A percentile compares a stretch with the other conserved stretches of the same genome.
These are phyloP conservation scores for Mastigias papua DNA, from an alignment of 30 jellyfish, hydroid and myxozoan species.

Conservation along the genomic window DNA sequence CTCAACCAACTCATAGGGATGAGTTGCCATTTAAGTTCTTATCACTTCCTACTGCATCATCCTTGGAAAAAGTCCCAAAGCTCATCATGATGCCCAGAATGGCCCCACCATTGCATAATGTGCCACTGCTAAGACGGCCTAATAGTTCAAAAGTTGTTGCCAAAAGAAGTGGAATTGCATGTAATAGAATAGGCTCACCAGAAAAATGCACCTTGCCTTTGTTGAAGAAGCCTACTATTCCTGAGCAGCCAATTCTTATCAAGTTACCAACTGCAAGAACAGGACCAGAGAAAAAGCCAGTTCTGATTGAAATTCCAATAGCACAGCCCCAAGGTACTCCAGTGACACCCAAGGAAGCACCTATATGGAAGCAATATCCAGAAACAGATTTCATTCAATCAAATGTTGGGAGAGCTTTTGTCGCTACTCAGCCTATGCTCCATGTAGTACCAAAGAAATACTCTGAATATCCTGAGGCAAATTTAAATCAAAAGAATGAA, in stretches of 20 bases:
- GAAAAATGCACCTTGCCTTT: slow-evolving; percentile 1
- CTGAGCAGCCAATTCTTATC: not conserved
- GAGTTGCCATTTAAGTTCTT: slow-evolving; percentile 2
- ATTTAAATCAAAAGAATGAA: not conserved
- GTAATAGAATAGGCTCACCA: not conserved
- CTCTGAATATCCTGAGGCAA: not conserved
- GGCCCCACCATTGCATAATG: not conserved
- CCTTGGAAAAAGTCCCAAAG: not conserved
- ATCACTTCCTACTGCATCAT: not conserved
- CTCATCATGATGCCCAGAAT: not conserved
- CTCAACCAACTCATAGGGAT: not conserved
- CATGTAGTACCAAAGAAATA: not conserved
- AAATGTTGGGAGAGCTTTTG: not conserved
- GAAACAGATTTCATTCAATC: not conserved
- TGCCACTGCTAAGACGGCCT: slow-evolving; percentile 21
- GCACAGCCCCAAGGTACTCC: not conserved
- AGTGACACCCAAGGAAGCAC: not conserved
- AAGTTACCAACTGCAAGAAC: not conserved
- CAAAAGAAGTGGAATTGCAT: not conserved
- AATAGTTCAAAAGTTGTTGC: not conserved
- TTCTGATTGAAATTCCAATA: slow-evolving; percentile 4
- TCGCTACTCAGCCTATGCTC: not conserved
- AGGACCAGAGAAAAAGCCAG: not conserved
- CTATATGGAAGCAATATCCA: not conserved
- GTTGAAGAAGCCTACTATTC: not conserved